Conservation (phyloP, 2,888 invertebrate species). For the Rotaria magnacalcarata region DNA sequence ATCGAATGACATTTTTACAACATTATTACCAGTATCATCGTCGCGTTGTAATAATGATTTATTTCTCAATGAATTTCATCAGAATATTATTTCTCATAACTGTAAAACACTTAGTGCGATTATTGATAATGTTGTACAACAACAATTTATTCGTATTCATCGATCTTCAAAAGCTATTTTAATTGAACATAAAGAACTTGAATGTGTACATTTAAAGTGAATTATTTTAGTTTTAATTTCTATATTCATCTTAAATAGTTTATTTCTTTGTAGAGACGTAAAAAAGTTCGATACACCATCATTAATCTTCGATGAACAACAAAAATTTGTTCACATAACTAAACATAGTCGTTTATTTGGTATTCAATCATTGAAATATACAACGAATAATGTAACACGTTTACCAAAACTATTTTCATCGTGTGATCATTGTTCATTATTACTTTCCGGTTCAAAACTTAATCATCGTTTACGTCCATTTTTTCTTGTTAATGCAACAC, state of each 20-base stretch:
- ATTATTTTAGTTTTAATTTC: not conserved
- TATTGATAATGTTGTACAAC: slow-evolving; percentile 15
- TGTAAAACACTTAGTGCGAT: not conserved
- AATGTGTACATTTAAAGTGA: slow-evolving; percentile 3
- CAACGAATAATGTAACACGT: not conserved
- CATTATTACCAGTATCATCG: not conserved
- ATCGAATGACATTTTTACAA: not conserved
- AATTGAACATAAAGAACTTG: slow-evolving; percentile 22
- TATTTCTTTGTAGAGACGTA: not conserved
- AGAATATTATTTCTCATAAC: not conserved
- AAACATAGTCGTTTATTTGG: not conserved
- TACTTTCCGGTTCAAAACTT: not conserved
- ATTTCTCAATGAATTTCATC: slow-evolving; percentile 15
- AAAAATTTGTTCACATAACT: not conserved
- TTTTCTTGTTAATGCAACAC: not conserved
- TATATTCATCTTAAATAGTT: too few relatives aligned
- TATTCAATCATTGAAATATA: not conserved
- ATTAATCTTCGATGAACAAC: not conserved
- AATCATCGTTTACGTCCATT: not conserved
- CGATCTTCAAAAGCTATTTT: slow-evolving; percentile 7
- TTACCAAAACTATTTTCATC: not conserved
- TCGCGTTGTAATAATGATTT: not conserved
- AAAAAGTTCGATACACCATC: slow-evolving; percentile 13
- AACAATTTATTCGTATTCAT: slow-evolving; percentile 30
- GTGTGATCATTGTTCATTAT: slow-evolving; percentile 4